Evolutionary conservation across 2,113 vertebrate genomes (phyloP).

Genomic region (Chelonoidis abingdonii): DNA sequence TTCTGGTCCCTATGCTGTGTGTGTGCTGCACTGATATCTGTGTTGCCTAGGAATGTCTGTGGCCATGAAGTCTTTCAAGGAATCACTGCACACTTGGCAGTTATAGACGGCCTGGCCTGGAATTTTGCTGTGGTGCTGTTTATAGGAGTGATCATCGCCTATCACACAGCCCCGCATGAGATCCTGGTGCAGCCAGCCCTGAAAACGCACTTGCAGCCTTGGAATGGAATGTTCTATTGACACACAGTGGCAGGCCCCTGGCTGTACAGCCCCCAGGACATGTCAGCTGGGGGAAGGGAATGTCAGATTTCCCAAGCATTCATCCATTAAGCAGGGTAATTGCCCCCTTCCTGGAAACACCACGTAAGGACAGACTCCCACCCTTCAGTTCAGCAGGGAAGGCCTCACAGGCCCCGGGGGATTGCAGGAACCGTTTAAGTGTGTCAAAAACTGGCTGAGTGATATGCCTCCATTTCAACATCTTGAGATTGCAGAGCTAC

Average conservation of each 20-base stretch:
- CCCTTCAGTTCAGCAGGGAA: background rate
- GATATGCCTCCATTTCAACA: accelerated
- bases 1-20: background rate
- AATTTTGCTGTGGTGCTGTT: background rate
- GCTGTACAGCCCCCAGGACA: background rate
- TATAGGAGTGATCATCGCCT: background rate
- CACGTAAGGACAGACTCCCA: accelerated
- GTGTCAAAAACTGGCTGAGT: accelerated
- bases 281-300: background rate
- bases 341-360: background rate
- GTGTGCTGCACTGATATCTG: background rate
- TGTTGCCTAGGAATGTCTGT: background rate
- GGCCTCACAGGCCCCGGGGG: background rate
- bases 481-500: accelerated
- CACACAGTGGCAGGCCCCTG: accelerated
- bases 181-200: background rate
- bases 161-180: background rate
- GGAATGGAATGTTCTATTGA: background rate
- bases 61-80: background rate
- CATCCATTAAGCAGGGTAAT: background rate
- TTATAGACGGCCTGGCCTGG: background rate
- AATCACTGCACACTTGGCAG: background rate
- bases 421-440: background rate
- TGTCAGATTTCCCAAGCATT: conserved; percentile 4
- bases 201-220: background rate